Evolutionary conservation across 2,113 vertebrate species (phyloP).

Genomic region (Anarhynchus alexandrinus): DNA sequence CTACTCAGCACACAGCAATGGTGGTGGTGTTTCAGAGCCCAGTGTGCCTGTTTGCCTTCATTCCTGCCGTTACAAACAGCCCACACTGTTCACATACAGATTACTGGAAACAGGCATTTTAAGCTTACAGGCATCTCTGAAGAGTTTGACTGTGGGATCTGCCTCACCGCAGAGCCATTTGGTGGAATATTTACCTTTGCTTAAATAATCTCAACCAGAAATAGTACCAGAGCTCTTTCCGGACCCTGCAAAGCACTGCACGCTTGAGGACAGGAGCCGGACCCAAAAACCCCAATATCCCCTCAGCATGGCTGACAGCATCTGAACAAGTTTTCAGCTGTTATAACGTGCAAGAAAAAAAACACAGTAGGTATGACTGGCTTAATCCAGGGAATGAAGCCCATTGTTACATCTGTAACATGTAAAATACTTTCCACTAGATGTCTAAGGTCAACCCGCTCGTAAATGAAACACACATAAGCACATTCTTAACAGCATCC

Average conservation of each 20-base stretch:
- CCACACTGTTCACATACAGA: background rate
- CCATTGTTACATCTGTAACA: background rate
- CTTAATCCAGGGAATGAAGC: background rate
- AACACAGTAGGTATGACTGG: background rate
- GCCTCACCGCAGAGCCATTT: background rate
- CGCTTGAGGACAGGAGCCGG: accelerated
- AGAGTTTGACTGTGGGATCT: background rate
- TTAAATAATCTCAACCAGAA: background rate
- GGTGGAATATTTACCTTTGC: background rate
- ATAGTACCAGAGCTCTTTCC: background rate
- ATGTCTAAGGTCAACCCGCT: background rate
- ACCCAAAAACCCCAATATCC: background rate
- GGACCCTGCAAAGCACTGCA: background rate
- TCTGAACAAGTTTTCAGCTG: background rate
- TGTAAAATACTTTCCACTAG: background rate
- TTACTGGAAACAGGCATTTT: background rate
- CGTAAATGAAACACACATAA: background rate
- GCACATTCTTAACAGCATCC: background rate
- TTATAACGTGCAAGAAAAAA: background rate
- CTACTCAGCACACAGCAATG: background rate
- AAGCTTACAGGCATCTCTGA: background rate
- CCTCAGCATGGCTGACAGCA: background rate
- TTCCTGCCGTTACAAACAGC: background rate
- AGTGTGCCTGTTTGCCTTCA: background rate
- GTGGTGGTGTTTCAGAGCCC: background rate